These are phyloP conservation scores for Phrixothrix hirtus DNA, from an alignment of 2,888 invertebrate genomes.

Conservation along the genomic window DNA sequence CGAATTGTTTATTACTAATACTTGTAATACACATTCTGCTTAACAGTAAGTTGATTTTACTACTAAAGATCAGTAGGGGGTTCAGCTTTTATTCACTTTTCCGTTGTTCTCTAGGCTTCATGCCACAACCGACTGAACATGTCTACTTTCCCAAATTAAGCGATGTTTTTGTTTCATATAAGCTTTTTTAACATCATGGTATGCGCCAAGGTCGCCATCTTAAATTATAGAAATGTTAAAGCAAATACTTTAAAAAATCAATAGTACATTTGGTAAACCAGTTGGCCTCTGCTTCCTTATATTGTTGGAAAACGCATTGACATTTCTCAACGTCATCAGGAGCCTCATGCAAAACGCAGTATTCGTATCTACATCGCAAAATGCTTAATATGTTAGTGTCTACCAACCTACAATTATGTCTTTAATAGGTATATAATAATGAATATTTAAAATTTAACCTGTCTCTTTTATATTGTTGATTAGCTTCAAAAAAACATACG, in stretches of 20 bases:
- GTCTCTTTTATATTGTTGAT: constrained; percentile 88
- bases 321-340: constrained; percentile 75
- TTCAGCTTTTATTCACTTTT: neutral
- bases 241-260: constrained; percentile 37
- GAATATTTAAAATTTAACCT: constrained; percentile 63
- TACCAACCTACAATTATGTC: constrained; percentile 56
- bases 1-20: too few relatives aligned
- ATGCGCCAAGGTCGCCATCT: constrained; percentile 92
- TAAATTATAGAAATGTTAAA: constrained; percentile 30
- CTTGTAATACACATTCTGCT: too few relatives aligned
- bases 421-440: neutral
- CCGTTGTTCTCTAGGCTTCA: constrained; percentile 51
- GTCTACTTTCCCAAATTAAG: constrained; percentile 93
- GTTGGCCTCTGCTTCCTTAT: constrained; percentile 77
- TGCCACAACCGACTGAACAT: constrained; percentile 75
- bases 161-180: constrained; percentile 99
- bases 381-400: constrained; percentile 83
- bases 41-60: too few relatives aligned
- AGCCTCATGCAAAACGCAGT: constrained; percentile 77
- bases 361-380: constrained; percentile 80
- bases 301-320: constrained; percentile 67
- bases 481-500: constrained; percentile 88
- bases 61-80: too few relatives aligned
- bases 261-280: constrained; percentile 93
- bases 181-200: constrained; percentile 71